phyloP scores from a whole-genome alignment of 2,888 invertebrate genomes.

The Miltochrista miniata region DNA sequence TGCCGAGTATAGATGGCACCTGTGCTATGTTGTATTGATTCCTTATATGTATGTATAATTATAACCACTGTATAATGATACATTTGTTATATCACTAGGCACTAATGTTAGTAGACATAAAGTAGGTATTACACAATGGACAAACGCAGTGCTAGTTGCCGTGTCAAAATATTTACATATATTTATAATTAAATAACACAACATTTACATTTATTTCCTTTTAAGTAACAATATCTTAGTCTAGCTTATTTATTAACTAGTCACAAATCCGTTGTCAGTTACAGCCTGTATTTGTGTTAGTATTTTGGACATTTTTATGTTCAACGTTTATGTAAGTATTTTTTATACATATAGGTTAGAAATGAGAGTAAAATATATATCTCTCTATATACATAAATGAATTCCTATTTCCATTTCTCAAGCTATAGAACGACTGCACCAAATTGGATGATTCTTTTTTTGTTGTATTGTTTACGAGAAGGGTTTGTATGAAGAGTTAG shows the following conservation, averaged over 20 bases:
- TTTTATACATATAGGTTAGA: neutral
- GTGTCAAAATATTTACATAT: slow-evolving; percentile 64
- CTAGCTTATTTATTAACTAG: slow-evolving; percentile 56
- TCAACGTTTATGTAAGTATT: slow-evolving; percentile 7
- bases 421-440: no score
- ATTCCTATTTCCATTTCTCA: no score
- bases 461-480: no score
- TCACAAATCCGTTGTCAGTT: slow-evolving; percentile 81
- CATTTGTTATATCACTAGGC: slow-evolving; percentile 43
- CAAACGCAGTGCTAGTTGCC: slow-evolving; percentile 51
- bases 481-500: no score
- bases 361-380: no score
- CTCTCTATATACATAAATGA: no score
- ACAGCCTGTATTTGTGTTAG: slow-evolving; percentile 73
- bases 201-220: slow-evolving; percentile 66
- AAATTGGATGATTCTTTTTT: no score
- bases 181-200: slow-evolving; percentile 72
- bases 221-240: slow-evolving; percentile 77
- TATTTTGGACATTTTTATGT: slow-evolving; percentile 38
- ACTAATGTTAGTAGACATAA: slow-evolving; percentile 46
- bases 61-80: slow-evolving; percentile 27
- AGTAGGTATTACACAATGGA: slow-evolving; percentile 46
- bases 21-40: slow-evolving; percentile 16
- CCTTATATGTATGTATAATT: slow-evolving; percentile 32
- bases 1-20: slow-evolving; percentile 43